phyloP scores from a whole-genome alignment of 2,888 invertebrate genomes.

The Napeogenes sylphis region DNA sequence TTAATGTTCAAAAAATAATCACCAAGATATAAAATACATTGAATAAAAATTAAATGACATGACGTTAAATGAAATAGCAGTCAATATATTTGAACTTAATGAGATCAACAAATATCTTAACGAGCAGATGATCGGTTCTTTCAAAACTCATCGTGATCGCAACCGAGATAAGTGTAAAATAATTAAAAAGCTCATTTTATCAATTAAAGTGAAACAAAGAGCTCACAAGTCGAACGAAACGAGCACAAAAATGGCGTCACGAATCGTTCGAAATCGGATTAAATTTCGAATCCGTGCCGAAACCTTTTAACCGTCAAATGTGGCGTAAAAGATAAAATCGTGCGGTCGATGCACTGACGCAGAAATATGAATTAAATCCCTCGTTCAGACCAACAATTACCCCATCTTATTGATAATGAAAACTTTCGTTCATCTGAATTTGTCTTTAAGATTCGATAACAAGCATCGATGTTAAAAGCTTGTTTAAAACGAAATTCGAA shows the following conservation, averaged over 20 bases:
- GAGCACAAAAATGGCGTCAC: conserved; percentile 48
- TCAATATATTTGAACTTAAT: too few species aligned
- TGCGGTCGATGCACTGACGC: conserved; percentile 58
- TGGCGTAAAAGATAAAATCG: conserved; percentile 61
- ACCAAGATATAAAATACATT: too few species aligned
- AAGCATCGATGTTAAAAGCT: neutral
- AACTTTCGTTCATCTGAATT: conserved; percentile 9
- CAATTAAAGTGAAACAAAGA: conserved; percentile 35
- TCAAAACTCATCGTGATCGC: conserved; percentile 11
- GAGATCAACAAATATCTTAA: neutral
- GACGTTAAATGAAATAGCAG: too few species aligned
- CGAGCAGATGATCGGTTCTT: conserved; percentile 6
- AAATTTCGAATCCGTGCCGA: conserved; percentile 60
- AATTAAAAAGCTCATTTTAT: conserved; percentile 29
- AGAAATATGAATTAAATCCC: conserved; percentile 27
- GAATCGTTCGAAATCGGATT: conserved; percentile 56
- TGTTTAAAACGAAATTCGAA: too few species aligned
- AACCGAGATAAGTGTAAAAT: conserved; percentile 19
- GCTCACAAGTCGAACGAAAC: conserved; percentile 32
- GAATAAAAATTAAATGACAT: neutral
- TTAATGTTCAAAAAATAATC: too few species aligned
- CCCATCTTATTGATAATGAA: conserved; percentile 3
- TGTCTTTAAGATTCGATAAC: neutral
- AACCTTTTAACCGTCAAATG: conserved; percentile 58
- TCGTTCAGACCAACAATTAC: conserved; percentile 24